Conservation (phyloP, 1,140 invertebrate genomes). For the Xylocopa sonorina region DNA sequence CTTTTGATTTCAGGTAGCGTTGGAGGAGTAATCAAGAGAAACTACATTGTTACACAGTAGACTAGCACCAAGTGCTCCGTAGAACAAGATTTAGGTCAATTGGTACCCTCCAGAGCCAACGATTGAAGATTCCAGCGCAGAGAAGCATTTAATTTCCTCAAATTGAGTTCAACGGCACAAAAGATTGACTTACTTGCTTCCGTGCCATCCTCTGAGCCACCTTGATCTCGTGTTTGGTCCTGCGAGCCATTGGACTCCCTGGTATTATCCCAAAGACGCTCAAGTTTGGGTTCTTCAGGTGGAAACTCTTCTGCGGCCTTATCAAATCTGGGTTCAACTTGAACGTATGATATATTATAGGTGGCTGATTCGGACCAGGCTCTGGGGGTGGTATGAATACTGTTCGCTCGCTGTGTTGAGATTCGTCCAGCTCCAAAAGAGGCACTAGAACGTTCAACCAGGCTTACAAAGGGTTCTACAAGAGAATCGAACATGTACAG, state of each 20-base stretch:
- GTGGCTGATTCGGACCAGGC: slow-evolving; percentile 80
- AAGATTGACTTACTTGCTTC: slow-evolving; percentile 85
- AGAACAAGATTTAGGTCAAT: too few relatives aligned
- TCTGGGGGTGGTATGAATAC: slow-evolving; percentile 98
- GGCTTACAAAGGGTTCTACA: too few relatives aligned
- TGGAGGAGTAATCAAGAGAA: too few relatives aligned
- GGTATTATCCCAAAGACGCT: slow-evolving; percentile 83
- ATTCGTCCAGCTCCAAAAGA: slow-evolving; percentile 90
- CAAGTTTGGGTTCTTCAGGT: slow-evolving; percentile 75
- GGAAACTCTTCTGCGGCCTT: slow-evolving; percentile 79
- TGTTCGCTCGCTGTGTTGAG: slow-evolving; percentile 92
- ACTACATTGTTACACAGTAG: too few relatives aligned
- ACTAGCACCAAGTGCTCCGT: too few relatives aligned
- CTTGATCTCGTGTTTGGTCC: slow-evolving; percentile 97
- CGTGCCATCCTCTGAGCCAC: slow-evolving; percentile 94
- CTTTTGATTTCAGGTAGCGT: too few relatives aligned
- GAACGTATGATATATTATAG: slow-evolving; percentile 79
- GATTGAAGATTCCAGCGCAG: too few relatives aligned
- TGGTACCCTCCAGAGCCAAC: too few relatives aligned
- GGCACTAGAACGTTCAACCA: slow-evolving; percentile 62
- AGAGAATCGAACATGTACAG: too few relatives aligned
- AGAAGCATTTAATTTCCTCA: too few relatives aligned
- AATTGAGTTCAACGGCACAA: too few relatives aligned
- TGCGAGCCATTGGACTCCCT: slow-evolving; percentile 93
- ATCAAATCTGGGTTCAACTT: slow-evolving; percentile 84